Base-by-base conservation (phyloP, 2,113 vertebrate species). In the Tympanuchus pallidicinctus region DNA sequence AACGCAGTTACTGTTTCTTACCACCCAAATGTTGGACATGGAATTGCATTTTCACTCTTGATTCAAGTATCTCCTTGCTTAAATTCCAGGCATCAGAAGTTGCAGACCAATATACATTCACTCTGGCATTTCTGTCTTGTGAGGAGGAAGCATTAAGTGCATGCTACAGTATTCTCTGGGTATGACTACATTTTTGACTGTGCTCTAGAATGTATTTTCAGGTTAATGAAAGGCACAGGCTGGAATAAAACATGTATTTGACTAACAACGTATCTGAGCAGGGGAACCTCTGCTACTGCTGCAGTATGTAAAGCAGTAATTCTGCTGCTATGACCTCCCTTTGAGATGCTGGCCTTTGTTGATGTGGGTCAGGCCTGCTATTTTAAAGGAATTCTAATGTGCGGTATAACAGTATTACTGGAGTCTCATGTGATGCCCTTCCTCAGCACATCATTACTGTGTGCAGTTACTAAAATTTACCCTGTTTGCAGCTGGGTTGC, bases 61-160 rank as follows among this genome's bases (percentile, higher is more conserved):
- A 60, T 70, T 80, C 67, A 7, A 57, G 66, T 45, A 65, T 40
- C 42, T 84, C 66, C 89, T 50, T 59, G 43, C 61, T 87, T 80
- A 27, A 93, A 90, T 94, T 89, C 65, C 69, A 59, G 77, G 64
- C 73, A 36, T n/a, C 56, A 36, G 20, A 72, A 72, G 20, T 10
- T 67, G 67, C 65, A 90, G 85, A 21, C 28, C 25, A 3, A 8
- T 30, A 27, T 72, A 69, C 43, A 15, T 38, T 82, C 60, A 7
- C 63, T 54, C 64, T 57, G 90, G 45, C 90, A 96, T 56, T 87
- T 56, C n/a, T 86, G 82, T 38, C 74, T 79, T 89, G 57, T 40
- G 1, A 30, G 66, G 74, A n/a, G 85, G 42, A 86, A 71, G 73
- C 80, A 96, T 95, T 64, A 71, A 47, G 56, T 70, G 70, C 1